phyloP scores from a whole-genome alignment of 2,888 invertebrate genomes.

The Alcis repandata region DNA sequence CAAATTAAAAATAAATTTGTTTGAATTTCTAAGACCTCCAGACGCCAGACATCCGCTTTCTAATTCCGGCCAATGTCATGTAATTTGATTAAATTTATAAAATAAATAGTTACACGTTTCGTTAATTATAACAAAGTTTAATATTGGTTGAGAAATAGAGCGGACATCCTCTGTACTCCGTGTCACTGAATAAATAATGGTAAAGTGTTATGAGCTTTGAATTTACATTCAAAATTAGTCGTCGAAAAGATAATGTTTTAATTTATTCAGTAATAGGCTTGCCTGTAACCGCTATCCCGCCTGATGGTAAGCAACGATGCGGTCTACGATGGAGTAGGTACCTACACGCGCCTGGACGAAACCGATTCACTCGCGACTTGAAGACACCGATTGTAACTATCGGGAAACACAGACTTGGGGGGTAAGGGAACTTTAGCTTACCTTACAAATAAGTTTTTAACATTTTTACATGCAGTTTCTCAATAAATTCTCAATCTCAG shows the following conservation, averaged over 20 bases:
- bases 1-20: background rate
- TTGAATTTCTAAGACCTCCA: conserved; percentile 2
- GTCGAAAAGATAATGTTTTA: too few species aligned
- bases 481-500: conserved; percentile 2
- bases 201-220: too few species aligned
- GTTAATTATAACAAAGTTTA: conserved; percentile 10
- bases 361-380: too few species aligned
- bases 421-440: too few species aligned
- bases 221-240: too few species aligned
- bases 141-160: conserved; percentile 14
- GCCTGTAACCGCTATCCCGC: too few species aligned
- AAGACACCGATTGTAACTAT: too few species aligned
- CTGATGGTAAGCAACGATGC: too few species aligned
- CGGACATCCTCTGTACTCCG: conserved; percentile 18
- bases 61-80: conserved; percentile 18
- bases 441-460: background rate
- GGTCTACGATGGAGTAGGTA: background rate
- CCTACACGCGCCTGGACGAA: background rate
- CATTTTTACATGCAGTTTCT: background rate
- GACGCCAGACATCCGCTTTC: conserved; percentile 14
- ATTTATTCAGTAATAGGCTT: too few species aligned
- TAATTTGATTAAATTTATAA: background rate
- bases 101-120: background rate
- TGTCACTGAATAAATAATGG: background rate
- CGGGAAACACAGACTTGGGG: too few species aligned